These are phyloP conservation scores for Osmerus mordax DNA, from an alignment of 2,113 vertebrate species.

Conservation along the genomic window DNA sequence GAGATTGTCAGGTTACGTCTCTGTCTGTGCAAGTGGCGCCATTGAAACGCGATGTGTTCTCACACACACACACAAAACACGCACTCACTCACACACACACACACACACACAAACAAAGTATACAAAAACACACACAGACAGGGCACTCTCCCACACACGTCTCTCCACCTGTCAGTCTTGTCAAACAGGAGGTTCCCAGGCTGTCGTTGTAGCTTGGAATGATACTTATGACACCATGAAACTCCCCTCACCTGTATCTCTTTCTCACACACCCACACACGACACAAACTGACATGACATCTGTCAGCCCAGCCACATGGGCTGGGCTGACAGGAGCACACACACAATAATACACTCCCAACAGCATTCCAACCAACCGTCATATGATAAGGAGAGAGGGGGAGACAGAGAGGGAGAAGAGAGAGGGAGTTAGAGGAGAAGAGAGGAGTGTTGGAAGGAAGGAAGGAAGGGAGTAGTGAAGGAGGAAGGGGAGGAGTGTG, in stretches of 20 bases:
- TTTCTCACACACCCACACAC: neutral
- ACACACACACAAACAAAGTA: too few species aligned
- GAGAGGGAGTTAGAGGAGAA: neutral
- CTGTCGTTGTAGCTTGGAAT: neutral
- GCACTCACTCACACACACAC: too few species aligned
- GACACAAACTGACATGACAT: neutral
- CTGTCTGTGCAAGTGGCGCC: too few species aligned
- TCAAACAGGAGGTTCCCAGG: neutral
- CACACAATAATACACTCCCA: constrained; percentile 9
- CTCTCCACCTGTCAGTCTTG: neutral
- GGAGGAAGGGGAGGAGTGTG: too few species aligned
- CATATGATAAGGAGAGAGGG: too few species aligned
- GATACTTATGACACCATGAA: neutral
- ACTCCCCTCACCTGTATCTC: neutral
- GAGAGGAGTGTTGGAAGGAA: neutral
- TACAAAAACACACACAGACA: too few species aligned
- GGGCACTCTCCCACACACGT: neutral
- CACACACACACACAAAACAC: too few species aligned
- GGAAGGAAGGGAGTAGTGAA: too few species aligned
- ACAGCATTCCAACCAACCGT: too few species aligned
- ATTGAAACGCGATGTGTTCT: too few species aligned
- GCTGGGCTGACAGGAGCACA: neutral
- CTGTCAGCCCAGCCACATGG: neutral
- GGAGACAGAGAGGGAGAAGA: too few species aligned
- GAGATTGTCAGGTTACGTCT: too few species aligned